Base-by-base conservation (phyloP, 2,888 invertebrate species). In the Ichneumon xanthorius region DNA sequence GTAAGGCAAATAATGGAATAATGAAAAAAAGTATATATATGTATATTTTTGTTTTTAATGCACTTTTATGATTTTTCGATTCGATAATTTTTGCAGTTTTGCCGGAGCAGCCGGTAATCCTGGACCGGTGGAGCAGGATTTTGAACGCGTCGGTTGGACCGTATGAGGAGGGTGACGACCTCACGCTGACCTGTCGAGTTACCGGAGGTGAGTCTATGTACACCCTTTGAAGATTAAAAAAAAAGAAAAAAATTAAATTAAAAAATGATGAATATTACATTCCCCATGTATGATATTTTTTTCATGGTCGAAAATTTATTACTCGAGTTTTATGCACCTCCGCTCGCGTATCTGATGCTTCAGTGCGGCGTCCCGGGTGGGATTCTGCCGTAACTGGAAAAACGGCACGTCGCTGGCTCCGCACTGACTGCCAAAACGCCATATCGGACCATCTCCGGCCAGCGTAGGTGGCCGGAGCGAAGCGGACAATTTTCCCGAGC, bases 101-200 rank as follows among this genome's bases (percentile, higher is more conserved):
- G 88, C 98, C 98, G 7, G 97, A 98, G 93, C 96, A 96, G 93
- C 97, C 98, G 63, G 96, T 97, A 88, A 97, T 98, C 91, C 95
- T 98, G 91, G 97, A 98, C 95, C 96, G 97, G 88, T 97, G 96
- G 96, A 98, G 98, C 71, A 96, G 97, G 88, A 96, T 97, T 93
- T 95, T 98, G 92, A 97, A 98, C 94, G 96, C 96, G 89, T 96
- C 97, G 26, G 96, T 97, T 70, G 98, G 98, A 2, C 98, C 98
- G 0, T 97, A 97, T 93, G 96, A 97, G 93, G 98, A 98, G 94
- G 97, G 97, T 3, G 97, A 97, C 90, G 97, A 97, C 91, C 96
- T 98, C 87, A 96, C 97, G 80, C 95, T 98, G 90, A 98, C 97
- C 83, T 98, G 98, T 94, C 96, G 98, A 88, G 98, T 98, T 70